Base-by-base conservation (phyloP, 2,888 invertebrate species). In the Adelphocoris suturalis region DNA sequence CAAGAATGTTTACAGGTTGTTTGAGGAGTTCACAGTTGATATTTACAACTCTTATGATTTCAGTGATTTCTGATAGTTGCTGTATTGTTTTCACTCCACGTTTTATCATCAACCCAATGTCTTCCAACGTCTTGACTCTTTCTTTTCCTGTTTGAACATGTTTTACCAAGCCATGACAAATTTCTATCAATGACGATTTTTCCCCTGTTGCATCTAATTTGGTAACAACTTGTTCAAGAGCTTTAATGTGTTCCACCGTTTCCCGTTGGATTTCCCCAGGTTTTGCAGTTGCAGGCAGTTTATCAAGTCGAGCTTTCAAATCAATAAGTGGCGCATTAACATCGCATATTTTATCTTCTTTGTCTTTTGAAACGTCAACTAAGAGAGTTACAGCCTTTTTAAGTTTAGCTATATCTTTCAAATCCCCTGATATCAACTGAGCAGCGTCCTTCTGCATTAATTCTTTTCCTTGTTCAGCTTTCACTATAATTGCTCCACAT, bases 331-430 rank as follows among this genome's bases (percentile, higher is more conserved):
- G 80, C 23, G 19, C 55, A 52, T 55, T 55, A 9, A 82, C 28
- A 23, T 23, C n/a, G n/a, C 46, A 23, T 2, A 68, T 46, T 1
- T 28, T 3, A 27, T 46, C 47, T 46, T 86, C 76, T 68, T 55
- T 27, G 57, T 46, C 57, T 28, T 37, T 28, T 19, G 88, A 78
- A 52, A 88, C 7, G 55, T 88, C 88, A 27, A 78, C 37, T 12
- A 88, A 52, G 11, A 88, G 52, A n/a, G 23, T 28, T 0, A 88
- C n/a, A 13, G 78, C 88, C 78, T 80, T 80, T 16, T 52, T 88
- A 4, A 88, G 80, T 61, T 80, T 55, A 7, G 78, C 14, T 52
- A 80, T 27, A 27, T 88, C 80, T 28, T 28, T 48, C 52, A 88
- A 28, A 9, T 88, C 88, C 13, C 78, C 88, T 27, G 37, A 27